Conservation (phyloP, 2,888 invertebrate species). For the Romanomermis culicivorax region DNA sequence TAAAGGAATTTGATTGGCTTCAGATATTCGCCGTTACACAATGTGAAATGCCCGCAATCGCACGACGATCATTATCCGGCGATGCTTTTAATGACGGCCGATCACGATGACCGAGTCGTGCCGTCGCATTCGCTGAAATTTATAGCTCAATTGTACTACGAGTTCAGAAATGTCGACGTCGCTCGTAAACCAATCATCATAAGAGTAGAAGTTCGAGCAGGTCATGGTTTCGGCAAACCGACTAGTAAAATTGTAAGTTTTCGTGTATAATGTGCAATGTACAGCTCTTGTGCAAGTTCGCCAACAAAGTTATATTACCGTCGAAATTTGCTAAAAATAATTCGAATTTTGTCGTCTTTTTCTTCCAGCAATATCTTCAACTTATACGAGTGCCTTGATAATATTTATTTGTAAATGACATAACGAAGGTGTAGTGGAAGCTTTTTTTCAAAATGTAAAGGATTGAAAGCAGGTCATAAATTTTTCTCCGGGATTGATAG, state of each 20-base stretch:
- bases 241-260: slow-evolving; percentile 59
- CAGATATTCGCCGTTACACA: slow-evolving; percentile 72
- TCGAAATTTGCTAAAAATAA: not conserved
- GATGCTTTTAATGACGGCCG: slow-evolving; percentile 72
- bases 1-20: too few relatives aligned
- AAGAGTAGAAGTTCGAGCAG: slow-evolving; percentile 77
- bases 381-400: too few relatives aligned
- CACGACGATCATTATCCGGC: slow-evolving; percentile 55
- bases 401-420: too few relatives aligned
- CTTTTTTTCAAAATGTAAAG: too few relatives aligned
- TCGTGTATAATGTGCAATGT: not conserved
- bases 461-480: too few relatives aligned
- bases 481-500: not conserved
- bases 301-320: not conserved
- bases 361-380: too few relatives aligned
- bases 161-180: slow-evolving; percentile 15
- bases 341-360: not conserved
- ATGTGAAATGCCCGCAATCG: slow-evolving; percentile 44
- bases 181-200: slow-evolving; percentile 64
- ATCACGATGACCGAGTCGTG: slow-evolving; percentile 94
- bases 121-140: slow-evolving; percentile 89
- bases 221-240: slow-evolving; percentile 90
- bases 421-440: too few relatives aligned
- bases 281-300: not conserved
- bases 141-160: slow-evolving; percentile 66